Conservation (phyloP, 2,113 vertebrate genomes). For the Cyprinodon variegatus region DNA sequence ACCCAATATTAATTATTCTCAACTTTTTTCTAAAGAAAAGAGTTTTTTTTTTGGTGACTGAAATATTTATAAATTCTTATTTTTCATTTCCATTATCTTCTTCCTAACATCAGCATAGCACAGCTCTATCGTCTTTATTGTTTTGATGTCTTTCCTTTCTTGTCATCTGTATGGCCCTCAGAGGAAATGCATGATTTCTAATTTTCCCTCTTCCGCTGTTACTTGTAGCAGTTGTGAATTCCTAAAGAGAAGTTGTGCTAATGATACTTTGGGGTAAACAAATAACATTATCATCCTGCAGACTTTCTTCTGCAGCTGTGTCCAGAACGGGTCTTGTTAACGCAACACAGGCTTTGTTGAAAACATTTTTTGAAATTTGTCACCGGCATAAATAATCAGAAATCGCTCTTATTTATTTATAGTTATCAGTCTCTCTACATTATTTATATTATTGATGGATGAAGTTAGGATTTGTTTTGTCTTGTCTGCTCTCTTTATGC, state of each 20-base stretch:
- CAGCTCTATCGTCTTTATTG: conserved; percentile 24
- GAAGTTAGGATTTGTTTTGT: background rate
- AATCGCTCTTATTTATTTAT: conserved; percentile 1
- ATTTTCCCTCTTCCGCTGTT: background rate
- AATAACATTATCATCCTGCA: background rate
- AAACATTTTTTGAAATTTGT: conserved; percentile 1
- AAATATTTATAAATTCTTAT: conserved; percentile 30
- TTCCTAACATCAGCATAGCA: conserved; percentile 17
- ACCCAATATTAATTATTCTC: no score
- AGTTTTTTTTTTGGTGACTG: conserved; percentile 25
- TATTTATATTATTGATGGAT: background rate
- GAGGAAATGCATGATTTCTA: background rate
- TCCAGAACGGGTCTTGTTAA: background rate
- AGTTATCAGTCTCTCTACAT: background rate
- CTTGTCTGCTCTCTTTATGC: background rate
- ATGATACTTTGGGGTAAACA: conserved; percentile 1
- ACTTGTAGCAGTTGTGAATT: background rate
- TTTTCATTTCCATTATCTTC: conserved; percentile 43
- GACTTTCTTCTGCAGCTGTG: background rate
- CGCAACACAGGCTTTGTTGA: background rate
- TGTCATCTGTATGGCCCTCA: background rate
- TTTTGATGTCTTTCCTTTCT: conserved; percentile 21
- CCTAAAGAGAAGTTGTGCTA: background rate
- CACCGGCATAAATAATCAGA: background rate
- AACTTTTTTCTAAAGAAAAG: no score